phyloP scores from a whole-genome alignment of 2,113 vertebrate genomes.

The Dunckerocampus dactyliophorus region DNA sequence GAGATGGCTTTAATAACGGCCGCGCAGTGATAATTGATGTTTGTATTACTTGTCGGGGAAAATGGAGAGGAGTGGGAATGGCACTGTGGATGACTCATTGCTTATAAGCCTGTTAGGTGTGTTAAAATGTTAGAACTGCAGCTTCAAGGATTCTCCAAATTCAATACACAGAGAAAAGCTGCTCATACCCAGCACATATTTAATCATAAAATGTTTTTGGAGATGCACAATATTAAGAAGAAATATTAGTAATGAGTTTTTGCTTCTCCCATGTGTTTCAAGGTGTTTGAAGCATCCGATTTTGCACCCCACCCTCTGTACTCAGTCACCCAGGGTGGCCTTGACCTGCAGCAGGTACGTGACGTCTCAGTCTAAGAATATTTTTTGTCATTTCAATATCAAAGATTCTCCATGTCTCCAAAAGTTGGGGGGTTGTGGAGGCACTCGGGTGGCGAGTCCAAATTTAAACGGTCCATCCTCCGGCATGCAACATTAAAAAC shows the following conservation, averaged over 20 bases:
- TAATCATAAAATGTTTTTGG: neutral
- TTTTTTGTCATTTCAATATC: neutral
- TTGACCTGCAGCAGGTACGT: slow-evolving; percentile 72
- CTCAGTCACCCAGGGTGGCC: slow-evolving; percentile 66
- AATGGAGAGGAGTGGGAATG: slow-evolving; percentile 41
- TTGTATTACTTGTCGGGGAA: slow-evolving; percentile 45
- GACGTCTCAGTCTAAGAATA: slow-evolving; percentile 7
- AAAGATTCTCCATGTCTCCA: slow-evolving; percentile 5
- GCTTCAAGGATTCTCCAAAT: slow-evolving; percentile 30
- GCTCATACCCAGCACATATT: slow-evolving; percentile 11
- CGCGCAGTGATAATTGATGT: slow-evolving; percentile 34
- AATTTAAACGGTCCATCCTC: slow-evolving; percentile 60
- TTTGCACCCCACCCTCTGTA: slow-evolving; percentile 69
- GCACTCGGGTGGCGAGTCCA: slow-evolving; percentile 47
- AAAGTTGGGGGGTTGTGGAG: slow-evolving; percentile 18
- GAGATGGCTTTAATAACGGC: slow-evolving; percentile 52
- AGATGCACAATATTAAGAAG: neutral
- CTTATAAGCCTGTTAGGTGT: slow-evolving; percentile 56
- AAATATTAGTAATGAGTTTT: slow-evolving; percentile 1
- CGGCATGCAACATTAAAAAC: slow-evolving; percentile 57
- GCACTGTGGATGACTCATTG: slow-evolving; percentile 52
- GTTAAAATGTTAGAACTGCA: slow-evolving; percentile 47
- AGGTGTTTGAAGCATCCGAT: slow-evolving; percentile 68
- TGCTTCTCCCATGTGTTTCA: slow-evolving; percentile 15
- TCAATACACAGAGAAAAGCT: slow-evolving; percentile 19